Base-by-base conservation (phyloP, 1,140 invertebrate genomes). In the Microplitis demolitor region DNA sequence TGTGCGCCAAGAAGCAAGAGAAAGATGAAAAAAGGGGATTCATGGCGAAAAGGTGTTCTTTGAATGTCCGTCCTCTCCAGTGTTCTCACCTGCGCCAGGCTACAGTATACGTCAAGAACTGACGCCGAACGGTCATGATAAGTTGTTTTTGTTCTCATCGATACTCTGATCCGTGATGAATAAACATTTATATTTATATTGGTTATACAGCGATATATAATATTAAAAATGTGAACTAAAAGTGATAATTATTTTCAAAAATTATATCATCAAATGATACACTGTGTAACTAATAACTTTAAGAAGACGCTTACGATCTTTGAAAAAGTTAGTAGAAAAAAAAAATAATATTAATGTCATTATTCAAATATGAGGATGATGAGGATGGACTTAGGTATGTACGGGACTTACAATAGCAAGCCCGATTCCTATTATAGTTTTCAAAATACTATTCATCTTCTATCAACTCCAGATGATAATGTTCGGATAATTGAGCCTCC, bases 341-440 rank as follows among this genome's bases (percentile, higher is more conserved):
- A 58, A n/a, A 50, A 8, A 71, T n/a, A 24, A 56, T 6, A 71
- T 71, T 71, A 16, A 72, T 83, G 75, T 82, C 82, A 78, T 78
- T 75, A 75, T 77, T 78, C 74, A 62, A 69, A 69, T 60, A 78
- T 80, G 81, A 89, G 83, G 83, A 90, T 89, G 89, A 90, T 90
- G 87, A 92, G 89, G 90, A 92, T 92, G 91, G 91, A 92, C 89
- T 89, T 92, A 87, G 89, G 90, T 85, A 92, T 93, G 91, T 92
- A 91, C 88, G 90, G 90, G 78, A 88, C 87, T 76, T 89, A 88
- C 80, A 45, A 45, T 45, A 88, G 88, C 79, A 87, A 88, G 75
- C 84, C 85, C 80, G 87, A 88, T 78, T 86, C 88, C 73, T 89
- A 88, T 71, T 78, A 84, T 31, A 87, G 85, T 78, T 89, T 67